Evolutionary conservation across 2,797 vertebrate species (phyloP).

Genomic region (Odontamblyopus lacepedii): DNA sequence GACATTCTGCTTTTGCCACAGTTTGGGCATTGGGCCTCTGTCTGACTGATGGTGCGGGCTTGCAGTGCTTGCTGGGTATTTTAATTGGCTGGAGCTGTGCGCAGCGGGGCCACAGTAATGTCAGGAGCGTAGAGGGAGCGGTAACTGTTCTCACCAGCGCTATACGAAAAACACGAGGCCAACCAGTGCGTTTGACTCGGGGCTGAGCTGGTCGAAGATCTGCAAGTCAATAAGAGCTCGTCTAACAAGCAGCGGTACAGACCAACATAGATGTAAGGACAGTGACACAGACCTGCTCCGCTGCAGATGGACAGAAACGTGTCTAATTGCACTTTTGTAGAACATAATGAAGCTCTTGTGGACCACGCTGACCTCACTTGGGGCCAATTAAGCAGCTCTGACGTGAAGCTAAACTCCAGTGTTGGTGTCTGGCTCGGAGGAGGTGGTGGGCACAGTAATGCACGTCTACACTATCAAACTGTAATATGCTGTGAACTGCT

Average conservation of each 20-base stretch:
- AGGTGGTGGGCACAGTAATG: neutral
- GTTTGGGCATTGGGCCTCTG: conserved; percentile 21
- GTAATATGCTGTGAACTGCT: neutral
- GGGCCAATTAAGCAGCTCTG: conserved; percentile 54
- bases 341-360: conserved; percentile 60
- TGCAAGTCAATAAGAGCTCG: conserved; percentile 33
- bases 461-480: neutral
- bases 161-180: conserved; percentile 14
- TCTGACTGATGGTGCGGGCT: conserved; percentile 33
- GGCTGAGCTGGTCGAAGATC: conserved; percentile 22
- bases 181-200: conserved; percentile 25
- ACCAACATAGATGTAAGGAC: conserved; percentile 35
- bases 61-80: conserved; percentile 38
- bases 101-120: conserved; percentile 40
- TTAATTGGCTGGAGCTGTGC: conserved; percentile 61
- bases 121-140: conserved; percentile 13
- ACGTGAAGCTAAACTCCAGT: conserved; percentile 42
- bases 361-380: conserved; percentile 34
- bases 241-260: conserved; percentile 44
- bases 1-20: neutral
- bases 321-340: conserved; percentile 48
- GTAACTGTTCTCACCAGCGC: conserved; percentile 10
- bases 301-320: conserved; percentile 32
- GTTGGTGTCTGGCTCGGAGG: conserved; percentile 14
- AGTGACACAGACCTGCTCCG: conserved; percentile 25